A percentile compares a stretch with the other conserved stretches of the same genome.
phyloP scores from a whole-genome alignment of 2,113 vertebrate species.

The Piaya cayana region DNA sequence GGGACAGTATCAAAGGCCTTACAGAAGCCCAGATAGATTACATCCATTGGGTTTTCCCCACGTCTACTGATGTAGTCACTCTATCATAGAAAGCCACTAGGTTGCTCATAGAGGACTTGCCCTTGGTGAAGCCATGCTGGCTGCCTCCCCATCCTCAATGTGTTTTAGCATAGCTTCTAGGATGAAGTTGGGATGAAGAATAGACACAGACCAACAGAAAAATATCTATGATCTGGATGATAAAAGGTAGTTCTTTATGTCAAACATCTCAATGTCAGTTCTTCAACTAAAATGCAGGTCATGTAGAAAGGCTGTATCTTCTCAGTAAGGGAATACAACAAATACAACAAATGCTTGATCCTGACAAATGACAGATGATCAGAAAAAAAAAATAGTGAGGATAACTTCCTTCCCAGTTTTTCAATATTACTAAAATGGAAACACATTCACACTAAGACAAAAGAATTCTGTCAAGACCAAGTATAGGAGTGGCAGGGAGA shows the following conservation, averaged over 20 bases:
- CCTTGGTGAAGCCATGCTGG: too few relatives aligned
- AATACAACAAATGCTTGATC: background rate
- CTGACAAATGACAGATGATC: background rate
- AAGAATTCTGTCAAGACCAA: background rate
- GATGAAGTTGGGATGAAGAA: too few relatives aligned
- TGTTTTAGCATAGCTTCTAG: too few relatives aligned
- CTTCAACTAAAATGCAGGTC: background rate
- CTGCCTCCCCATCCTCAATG: too few relatives aligned
- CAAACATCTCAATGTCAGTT: background rate
- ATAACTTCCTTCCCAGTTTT: background rate
- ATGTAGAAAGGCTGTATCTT: background rate
- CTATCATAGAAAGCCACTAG: too few relatives aligned
- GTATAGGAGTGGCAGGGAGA: accelerated
- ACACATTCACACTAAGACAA: background rate
- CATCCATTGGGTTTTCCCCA: too few relatives aligned
- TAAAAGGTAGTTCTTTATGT: background rate
- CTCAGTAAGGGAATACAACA: background rate
- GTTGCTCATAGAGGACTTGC: too few relatives aligned
- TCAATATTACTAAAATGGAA: background rate
- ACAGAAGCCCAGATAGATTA: too few relatives aligned
- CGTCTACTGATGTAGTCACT: too few relatives aligned
- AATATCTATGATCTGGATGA: background rate
- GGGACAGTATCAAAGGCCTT: too few relatives aligned
- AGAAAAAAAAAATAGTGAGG: background rate
- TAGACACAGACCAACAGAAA: background rate